A percentile compares a stretch with the other conserved stretches of the same genome.
These are phyloP conservation scores for Brachionus paranguensis DNA, from an alignment of 1,140 invertebrate genomes.

Conservation along the genomic window DNA sequence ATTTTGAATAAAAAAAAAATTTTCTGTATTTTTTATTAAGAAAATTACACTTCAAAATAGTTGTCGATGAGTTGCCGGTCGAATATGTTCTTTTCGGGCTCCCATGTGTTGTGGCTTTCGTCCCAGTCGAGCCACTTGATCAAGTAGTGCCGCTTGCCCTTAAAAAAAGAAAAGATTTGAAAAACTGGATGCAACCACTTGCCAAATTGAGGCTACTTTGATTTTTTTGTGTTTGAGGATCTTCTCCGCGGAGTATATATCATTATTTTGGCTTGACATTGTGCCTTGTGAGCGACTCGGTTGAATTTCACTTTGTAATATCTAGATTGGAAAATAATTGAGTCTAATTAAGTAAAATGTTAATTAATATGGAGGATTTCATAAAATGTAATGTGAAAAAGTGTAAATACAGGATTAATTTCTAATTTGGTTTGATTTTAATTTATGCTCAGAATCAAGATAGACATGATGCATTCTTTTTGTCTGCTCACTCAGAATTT, in stretches of 20 bases:
- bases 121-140: constrained; percentile 33
- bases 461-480: background rate
- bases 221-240: constrained; percentile 10
- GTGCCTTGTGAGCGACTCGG: background rate
- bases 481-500: background rate
- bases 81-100: constrained; percentile 34
- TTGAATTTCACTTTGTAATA: background rate
- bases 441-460: background rate
- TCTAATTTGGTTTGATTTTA: background rate
- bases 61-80: background rate
- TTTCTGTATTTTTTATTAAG: background rate
- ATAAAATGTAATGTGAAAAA: background rate
- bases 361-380: constrained; percentile 13
- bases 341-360: constrained; percentile 20
- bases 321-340: constrained; percentile 2
- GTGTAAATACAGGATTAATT: background rate
- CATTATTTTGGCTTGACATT: background rate
- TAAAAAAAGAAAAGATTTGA: no score
- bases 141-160: constrained; percentile 2
- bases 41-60: constrained; percentile 8
- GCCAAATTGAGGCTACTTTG: background rate
- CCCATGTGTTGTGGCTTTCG: constrained; percentile 31
- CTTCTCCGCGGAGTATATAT: background rate
- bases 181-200: no score
- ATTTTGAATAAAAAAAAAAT: background rate